Evolutionary conservation across 2,888 invertebrate species (phyloP).

Genomic region (Aplocera efformata): DNA sequence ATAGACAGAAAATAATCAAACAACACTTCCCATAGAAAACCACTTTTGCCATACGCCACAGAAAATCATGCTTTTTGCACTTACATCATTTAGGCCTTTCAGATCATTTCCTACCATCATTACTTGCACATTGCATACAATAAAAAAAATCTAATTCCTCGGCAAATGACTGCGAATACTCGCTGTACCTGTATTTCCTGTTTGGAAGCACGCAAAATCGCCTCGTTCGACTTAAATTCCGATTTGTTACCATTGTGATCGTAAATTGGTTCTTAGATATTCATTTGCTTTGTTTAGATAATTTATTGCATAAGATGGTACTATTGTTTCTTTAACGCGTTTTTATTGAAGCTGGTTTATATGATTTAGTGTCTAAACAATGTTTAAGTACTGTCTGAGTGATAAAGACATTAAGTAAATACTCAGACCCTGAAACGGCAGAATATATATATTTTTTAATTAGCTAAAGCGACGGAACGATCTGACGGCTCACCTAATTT

Average conservation of each 20-base stretch:
- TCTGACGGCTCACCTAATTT: too few relatives aligned
- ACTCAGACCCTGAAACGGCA: too few relatives aligned
- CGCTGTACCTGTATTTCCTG: slow-evolving; percentile 70
- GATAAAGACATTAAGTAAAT: slow-evolving; percentile 1
- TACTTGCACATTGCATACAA: slow-evolving; percentile 22
- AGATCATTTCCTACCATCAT: slow-evolving; percentile 21
- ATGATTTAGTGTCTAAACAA: slow-evolving; percentile 7
- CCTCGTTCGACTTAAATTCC: slow-evolving; percentile 56
- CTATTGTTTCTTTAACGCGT: slow-evolving; percentile 21
- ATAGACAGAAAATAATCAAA: too few relatives aligned
- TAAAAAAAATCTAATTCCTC: slow-evolving; percentile 45
- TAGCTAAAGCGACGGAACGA: too few relatives aligned
- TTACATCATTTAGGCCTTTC: slow-evolving; percentile 17
- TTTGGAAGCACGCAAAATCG: slow-evolving; percentile 57
- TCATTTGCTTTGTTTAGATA: slow-evolving; percentile 54
- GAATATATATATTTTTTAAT: too few relatives aligned
- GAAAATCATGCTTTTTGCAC: background rate
- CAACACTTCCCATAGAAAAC: too few relatives aligned
- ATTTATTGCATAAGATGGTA: slow-evolving; percentile 28
- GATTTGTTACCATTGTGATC: slow-evolving; percentile 56
- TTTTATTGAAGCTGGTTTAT: slow-evolving; percentile 6
- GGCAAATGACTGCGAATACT: slow-evolving; percentile 54
- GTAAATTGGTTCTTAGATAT: slow-evolving; percentile 58
- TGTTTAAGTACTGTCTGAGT: background rate
- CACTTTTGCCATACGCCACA: too few relatives aligned